Conservation (phyloP, 2,888 invertebrate species). For the Philereme transversata region DNA sequence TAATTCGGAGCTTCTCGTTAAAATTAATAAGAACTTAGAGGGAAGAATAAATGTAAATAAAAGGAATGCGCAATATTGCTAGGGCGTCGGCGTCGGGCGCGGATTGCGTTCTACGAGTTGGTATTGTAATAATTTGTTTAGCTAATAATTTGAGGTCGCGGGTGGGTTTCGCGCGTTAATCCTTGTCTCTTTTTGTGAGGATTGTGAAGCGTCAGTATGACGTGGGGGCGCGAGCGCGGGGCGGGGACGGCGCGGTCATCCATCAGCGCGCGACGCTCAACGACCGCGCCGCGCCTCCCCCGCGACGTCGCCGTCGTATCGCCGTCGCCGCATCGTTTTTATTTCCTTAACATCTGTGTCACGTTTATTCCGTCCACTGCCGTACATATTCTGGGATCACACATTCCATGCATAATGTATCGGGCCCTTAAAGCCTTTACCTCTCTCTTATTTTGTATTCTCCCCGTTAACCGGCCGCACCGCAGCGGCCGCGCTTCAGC, state of each 20-base stretch:
- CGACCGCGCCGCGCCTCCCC: neutral
- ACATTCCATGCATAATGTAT: constrained; percentile 46
- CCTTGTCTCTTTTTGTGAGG: neutral
- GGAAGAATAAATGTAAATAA: constrained; percentile 38
- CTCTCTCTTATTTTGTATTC: constrained; percentile 45
- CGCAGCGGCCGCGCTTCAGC: constrained; percentile 19
- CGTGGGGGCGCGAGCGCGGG: too few relatives aligned
- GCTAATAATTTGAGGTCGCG: too few relatives aligned
- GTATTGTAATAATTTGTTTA: too few relatives aligned
- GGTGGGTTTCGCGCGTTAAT: neutral
- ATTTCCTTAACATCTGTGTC: neutral
- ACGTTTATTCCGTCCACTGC: neutral
- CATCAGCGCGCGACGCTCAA: neutral
- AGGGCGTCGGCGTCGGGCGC: constrained; percentile 12
- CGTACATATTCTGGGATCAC: constrained; percentile 17
- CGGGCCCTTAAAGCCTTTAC: constrained; percentile 42
- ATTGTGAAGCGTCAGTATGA: neutral
- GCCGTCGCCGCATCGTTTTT: neutral
- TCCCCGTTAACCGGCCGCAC: constrained; percentile 5
- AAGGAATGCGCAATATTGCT: constrained; percentile 42
- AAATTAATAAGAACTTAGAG: constrained; percentile 47
- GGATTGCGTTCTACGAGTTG: constrained; percentile 16
- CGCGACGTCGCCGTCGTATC: neutral
- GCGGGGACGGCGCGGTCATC: neutral
- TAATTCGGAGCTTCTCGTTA: constrained; percentile 39